A percentile compares a stretch with the other conserved stretches of the same genome.
Conservation (phyloP, 2,797 vertebrate genomes). For the Coregonus ussuriensis region DNA sequence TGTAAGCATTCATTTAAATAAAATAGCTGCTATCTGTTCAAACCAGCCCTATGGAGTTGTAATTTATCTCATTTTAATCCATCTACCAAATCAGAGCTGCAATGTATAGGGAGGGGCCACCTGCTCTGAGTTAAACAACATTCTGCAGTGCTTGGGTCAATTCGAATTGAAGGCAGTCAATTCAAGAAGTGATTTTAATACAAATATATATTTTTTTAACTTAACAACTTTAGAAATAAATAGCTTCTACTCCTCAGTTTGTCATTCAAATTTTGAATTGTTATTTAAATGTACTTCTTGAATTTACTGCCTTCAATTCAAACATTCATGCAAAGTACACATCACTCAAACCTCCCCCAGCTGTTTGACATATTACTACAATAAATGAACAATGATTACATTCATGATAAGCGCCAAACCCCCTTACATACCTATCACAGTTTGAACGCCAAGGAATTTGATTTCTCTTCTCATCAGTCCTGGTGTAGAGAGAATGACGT, state of each 20-base stretch:
- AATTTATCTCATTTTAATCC: slow-evolving; percentile 6
- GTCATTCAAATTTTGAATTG: too few relatives aligned
- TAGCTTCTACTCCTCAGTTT: too few relatives aligned
- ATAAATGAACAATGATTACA: slow-evolving; percentile 37
- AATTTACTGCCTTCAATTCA: too few relatives aligned
- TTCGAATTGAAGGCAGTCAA: too few relatives aligned
- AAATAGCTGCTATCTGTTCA: too few relatives aligned
- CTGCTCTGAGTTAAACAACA: neutral
- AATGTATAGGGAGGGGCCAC: neutral
- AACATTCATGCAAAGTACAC: neutral
- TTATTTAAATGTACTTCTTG: too few relatives aligned
- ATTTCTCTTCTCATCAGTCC: slow-evolving; percentile 16
- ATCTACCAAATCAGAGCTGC: neutral
- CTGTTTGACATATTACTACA: slow-evolving; percentile 18
- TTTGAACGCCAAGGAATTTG: neutral
- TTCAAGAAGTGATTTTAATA: too few relatives aligned
- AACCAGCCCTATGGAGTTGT: too few relatives aligned
- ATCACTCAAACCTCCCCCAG: slow-evolving; percentile 18
- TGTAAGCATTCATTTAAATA: too few relatives aligned
- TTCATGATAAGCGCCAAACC: neutral
- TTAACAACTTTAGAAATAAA: too few relatives aligned
- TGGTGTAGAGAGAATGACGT: slow-evolving; percentile 24
- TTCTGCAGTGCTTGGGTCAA: neutral
- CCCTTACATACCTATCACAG: neutral
- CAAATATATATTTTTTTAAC: too few relatives aligned